Evolutionary conservation across 2,888 invertebrate species (phyloP), one percentile per base, ranked within the genome.

Genomic region (Sinhomidia bicolor): DNA sequence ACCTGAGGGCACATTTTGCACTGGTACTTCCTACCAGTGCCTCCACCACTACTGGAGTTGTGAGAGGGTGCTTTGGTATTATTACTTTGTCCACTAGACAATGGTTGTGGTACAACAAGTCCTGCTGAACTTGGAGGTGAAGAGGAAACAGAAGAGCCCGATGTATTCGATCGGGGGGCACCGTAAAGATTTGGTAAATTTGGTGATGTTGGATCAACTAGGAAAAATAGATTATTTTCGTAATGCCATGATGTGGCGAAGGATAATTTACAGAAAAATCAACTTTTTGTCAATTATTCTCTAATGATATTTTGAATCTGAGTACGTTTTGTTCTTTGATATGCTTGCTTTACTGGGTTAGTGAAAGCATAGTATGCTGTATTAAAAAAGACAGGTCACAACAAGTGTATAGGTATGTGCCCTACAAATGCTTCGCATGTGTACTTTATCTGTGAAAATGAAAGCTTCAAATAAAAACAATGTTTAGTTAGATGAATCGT

Each of bases 1-100:
- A 99, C 98, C 97, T 98, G 98, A 91, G 98, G 98, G 94, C 98
- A 98, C 98, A 98, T 98, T 95, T 98, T 98, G 95, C 98, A 98
- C 94, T 97, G 97, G 94, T 98, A 98, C 94, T 98, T 98, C 93
- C 98, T 94, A 87, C 95, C 95, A 68, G 93, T 93, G 26, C 89
- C 88, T 10, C 84, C 85, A 62, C 93, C 93, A 92, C 94, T 94
- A 60, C 93, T 94, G 83, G 94, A 93, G 90, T 94, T 94, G 90
- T 93, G 93, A 93, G 89, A 84, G 29, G 87, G 89, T 62, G 83
- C 89, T 84, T 89, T 90, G 47, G 90, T 90, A 76, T 89, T 90
- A 83, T 87, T 85, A 60, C 92, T 92, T 85, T 90, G 91, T 57
- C 90, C 91, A 86, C 91, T 91, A 62, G 92, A 91, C 79, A 91